Base-by-base conservation (phyloP, 2,113 vertebrate genomes). In the Gobius niger region DNA sequence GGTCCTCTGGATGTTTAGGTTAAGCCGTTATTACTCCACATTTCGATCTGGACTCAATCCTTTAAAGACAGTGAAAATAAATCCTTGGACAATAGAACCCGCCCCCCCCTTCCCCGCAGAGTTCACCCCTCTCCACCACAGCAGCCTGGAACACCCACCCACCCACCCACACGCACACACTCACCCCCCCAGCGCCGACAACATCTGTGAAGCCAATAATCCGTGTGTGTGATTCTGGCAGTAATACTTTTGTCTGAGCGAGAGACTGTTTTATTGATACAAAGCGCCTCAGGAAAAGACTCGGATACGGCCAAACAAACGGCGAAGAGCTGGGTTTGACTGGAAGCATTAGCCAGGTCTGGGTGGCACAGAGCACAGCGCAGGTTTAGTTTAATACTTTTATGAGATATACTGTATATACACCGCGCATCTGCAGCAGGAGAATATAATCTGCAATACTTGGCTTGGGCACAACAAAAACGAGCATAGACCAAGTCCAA, bases 1-100 rank as follows among this genome's bases (percentile, higher is more conserved):
- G 69, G 73, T 34, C 5, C 15, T 5, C n/a, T 71, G 68, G 47
- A 64, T 34, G 60, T 56, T 70, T 52, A 67, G 69, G 70, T 86
- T 90, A 92, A 92, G 85, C 88, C 61, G 41, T 50, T 73, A 71
- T 77, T 89, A 88, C 83, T 90, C 87, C 67, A 90, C 57, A 88
- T 91, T 73, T 68, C 80, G 62, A 78, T 56, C 52, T 12, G 52
- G 3, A 5, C 52, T 9, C 76, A 68, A 86, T 86, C 82, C 65
- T 42, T 59, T 86, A 68, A 68, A 7, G 24, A 63, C n/a, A 60
- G 44, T 18, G 57, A 72, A 77, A 72, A 64, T 50, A 85, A 89
- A 89, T 81, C 82, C 80, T 44, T 50, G 57, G 63, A 82, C 61
- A 85, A 89, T 89, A 60, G 82, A 85, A 81, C 62, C 52, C 56